These are phyloP conservation scores for Lophius piscatorius DNA, from an alignment of 2,113 vertebrate genomes.

Conservation along the genomic window DNA sequence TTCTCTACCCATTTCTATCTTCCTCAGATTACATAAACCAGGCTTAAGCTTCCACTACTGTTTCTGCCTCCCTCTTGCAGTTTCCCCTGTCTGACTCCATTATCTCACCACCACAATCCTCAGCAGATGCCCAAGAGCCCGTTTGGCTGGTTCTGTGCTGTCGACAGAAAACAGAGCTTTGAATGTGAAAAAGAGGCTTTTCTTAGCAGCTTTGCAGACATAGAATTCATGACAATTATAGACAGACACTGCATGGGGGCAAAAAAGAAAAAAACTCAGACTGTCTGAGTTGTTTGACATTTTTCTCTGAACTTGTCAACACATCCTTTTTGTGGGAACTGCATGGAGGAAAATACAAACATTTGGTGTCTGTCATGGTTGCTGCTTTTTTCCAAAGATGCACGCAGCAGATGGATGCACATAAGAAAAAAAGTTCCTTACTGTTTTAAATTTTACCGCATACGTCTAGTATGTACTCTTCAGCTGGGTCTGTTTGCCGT, in stretches of 20 bases:
- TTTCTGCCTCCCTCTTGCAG: neutral
- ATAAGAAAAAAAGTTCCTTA: neutral
- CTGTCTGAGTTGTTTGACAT: constrained; percentile 50
- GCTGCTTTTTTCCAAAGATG: constrained; percentile 23
- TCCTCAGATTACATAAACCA: constrained; percentile 24
- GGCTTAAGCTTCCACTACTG: constrained; percentile 30
- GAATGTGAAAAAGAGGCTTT: constrained; percentile 52
- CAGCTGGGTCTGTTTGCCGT: neutral
- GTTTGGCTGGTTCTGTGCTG: constrained; percentile 26
- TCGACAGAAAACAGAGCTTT: constrained; percentile 56
- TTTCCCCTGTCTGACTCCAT: constrained; percentile 19
- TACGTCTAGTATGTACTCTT: neutral
- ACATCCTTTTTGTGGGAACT: constrained; percentile 33
- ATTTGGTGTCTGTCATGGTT: constrained; percentile 24
- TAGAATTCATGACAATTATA: constrained; percentile 35
- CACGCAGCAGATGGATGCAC: neutral
- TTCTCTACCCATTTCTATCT: neutral
- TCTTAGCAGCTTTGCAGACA: constrained; percentile 28
- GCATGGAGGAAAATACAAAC: constrained; percentile 32
- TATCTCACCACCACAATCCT: constrained; percentile 38
- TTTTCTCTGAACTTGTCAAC: constrained; percentile 52
- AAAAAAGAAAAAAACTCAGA: constrained; percentile 2
- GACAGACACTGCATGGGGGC: neutral
- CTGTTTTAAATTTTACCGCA: neutral
- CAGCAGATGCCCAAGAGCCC: constrained; percentile 46